Percentiles rank a stretch among this genome's conserved stretches.
Evolutionary conservation across 2,113 vertebrate species (phyloP).

Genomic region (Ophiodon elongatus): DNA sequence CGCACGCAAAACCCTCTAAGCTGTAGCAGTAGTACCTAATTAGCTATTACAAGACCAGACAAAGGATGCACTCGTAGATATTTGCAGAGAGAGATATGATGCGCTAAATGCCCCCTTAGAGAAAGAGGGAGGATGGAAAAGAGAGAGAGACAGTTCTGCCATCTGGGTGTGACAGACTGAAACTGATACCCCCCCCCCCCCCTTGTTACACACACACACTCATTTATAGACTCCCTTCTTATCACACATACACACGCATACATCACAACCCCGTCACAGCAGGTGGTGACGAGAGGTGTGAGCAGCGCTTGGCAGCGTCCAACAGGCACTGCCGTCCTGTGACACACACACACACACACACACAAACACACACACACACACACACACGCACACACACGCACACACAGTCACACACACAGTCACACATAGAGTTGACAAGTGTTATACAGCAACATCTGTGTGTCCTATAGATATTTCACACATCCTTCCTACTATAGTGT

Average conservation of each 20-base stretch:
- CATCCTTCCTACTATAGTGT: neutral
- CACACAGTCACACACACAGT: too few species aligned
- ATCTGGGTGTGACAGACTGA: constrained; percentile 82
- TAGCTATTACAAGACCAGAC: constrained; percentile 12
- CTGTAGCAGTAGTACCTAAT: neutral
- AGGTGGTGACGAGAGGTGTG: constrained; percentile 67
- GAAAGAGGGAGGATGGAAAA: neutral
- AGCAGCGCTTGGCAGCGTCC: constrained; percentile 51
- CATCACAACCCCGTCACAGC: constrained; percentile 46
- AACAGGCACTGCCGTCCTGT: constrained; percentile 4
- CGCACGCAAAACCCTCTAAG: neutral
- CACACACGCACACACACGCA: constrained; percentile 4
- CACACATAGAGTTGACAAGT: neutral
- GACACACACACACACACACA: constrained; percentile 9
- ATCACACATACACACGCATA: constrained; percentile 29
- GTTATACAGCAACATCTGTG: neutral
- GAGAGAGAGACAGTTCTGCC: constrained; percentile 56
- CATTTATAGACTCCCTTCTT: constrained; percentile 9
- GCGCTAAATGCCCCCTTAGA: constrained; percentile 31
- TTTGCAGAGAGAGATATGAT: constrained; percentile 20
- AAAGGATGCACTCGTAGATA: constrained; percentile 31
- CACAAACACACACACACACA: constrained; percentile 8
- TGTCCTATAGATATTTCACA: constrained; percentile 31
- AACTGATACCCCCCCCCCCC: constrained; percentile 70
- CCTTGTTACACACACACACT: constrained; percentile 39